Percentiles rank a stretch among this genome's conserved stretches.
Conservation (phyloP, 2,113 vertebrate genomes). For the Nipponia nippon region DNA sequence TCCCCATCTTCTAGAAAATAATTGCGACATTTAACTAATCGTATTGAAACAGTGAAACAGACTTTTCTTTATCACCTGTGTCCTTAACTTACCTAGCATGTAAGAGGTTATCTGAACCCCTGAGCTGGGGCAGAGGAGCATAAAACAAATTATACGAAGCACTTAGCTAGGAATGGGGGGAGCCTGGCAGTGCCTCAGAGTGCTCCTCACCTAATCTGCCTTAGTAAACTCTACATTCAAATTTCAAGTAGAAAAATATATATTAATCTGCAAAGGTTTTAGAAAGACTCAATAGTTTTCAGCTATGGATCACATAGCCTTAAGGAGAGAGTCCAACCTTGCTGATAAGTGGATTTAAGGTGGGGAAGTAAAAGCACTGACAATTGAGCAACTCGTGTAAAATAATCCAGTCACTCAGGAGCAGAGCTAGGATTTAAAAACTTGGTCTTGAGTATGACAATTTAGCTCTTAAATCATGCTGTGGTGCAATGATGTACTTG, state of each 20-base stretch:
- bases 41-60: background rate
- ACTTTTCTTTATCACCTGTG: background rate
- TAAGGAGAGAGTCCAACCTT: background rate
- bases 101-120: background rate
- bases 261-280: background rate
- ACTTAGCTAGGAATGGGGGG: background rate
- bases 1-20: background rate
- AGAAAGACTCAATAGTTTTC: background rate
- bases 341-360: background rate
- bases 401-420: background rate
- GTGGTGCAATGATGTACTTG: background rate
- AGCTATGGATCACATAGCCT: background rate
- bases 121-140: background rate
- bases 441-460: background rate
- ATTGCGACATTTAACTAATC: background rate
- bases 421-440: background rate
- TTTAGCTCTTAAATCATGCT: background rate
- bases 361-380: background rate
- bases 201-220: background rate
- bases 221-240: background rate
- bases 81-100: background rate
- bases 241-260: background rate
- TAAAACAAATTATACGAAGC: background rate
- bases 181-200: background rate
- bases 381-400: background rate